Evolutionary conservation across 2,888 invertebrate species (phyloP).

Genomic region (Volucella inflata): DNA sequence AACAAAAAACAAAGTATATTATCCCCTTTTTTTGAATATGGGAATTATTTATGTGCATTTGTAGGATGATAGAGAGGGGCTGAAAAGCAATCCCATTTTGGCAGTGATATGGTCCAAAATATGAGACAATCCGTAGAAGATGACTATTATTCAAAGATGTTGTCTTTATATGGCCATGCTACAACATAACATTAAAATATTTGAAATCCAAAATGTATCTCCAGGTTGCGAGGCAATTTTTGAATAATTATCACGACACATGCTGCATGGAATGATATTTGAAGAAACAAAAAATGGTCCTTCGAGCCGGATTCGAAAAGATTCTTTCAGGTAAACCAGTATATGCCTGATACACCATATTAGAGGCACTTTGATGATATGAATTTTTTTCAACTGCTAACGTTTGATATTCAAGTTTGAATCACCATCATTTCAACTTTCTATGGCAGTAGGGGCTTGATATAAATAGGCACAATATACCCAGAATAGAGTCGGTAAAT

Average conservation of each 20-base stretch:
- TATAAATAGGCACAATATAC: no score
- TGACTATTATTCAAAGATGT: slow-evolving; percentile 66
- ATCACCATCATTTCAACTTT: no score
- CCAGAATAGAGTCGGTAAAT: no score
- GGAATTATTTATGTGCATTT: slow-evolving; percentile 43
- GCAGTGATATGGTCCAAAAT: slow-evolving; percentile 22
- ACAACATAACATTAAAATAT: not conserved
- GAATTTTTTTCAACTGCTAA: no score
- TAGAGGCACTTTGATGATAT: no score
- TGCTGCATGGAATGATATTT: slow-evolving; percentile 14
- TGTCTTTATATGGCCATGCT: slow-evolving; percentile 22
- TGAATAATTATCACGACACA: slow-evolving; percentile 49
- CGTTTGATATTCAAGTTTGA: no score
- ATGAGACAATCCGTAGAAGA: slow-evolving; percentile 42
- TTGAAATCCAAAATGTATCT: slow-evolving; percentile 16
- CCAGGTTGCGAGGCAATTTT: slow-evolving; percentile 23
- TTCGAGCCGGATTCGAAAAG: not conserved
- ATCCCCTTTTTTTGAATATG: slow-evolving; percentile 4
- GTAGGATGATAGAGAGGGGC: not conserved
- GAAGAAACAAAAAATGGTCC: slow-evolving; percentile 12
- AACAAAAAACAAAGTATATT: slow-evolving; percentile 13
- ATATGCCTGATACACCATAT: no score
- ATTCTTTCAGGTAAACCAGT: no score
- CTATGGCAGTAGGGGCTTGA: no score
- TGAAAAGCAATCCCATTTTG: slow-evolving; percentile 23